Evolutionary conservation across 2,113 vertebrate genomes (phyloP).

Genomic region (Phycodurus eques): DNA sequence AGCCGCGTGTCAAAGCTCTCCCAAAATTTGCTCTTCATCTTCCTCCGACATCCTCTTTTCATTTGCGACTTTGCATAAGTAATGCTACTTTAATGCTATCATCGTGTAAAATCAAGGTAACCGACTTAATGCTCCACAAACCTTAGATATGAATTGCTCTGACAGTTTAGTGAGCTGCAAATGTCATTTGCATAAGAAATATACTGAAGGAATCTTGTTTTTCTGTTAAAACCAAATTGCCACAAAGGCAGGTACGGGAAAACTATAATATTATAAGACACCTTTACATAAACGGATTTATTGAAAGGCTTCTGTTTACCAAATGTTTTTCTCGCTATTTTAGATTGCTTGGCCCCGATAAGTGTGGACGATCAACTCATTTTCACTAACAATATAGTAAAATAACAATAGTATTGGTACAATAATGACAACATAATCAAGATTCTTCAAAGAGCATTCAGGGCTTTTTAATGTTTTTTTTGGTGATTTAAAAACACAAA

Average conservation of each 20-base stretch:
- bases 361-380: too few relatives aligned
- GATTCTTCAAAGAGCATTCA: too few relatives aligned
- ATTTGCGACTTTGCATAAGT: constrained; percentile 23
- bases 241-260: too few relatives aligned
- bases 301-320: too few relatives aligned
- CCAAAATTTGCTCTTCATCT: constrained; percentile 2
- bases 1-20: neutral
- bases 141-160: constrained; percentile 27
- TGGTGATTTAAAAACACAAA: neutral
- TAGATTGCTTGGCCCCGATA: too few relatives aligned
- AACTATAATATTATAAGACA: too few relatives aligned
- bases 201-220: neutral
- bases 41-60: constrained; percentile 1
- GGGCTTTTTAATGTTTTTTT: too few relatives aligned
- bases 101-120: constrained; percentile 39
- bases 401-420: too few relatives aligned
- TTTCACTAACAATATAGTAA: too few relatives aligned
- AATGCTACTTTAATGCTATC: constrained; percentile 31
- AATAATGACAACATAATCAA: neutral
- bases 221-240: too few relatives aligned
- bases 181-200: constrained; percentile 17
- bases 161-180: constrained; percentile 26
- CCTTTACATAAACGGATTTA: too few relatives aligned
- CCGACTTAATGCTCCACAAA: constrained; percentile 15
- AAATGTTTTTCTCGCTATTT: too few relatives aligned